Conservation (phyloP, 1,140 invertebrate species). For the Pararge aegeria region DNA sequence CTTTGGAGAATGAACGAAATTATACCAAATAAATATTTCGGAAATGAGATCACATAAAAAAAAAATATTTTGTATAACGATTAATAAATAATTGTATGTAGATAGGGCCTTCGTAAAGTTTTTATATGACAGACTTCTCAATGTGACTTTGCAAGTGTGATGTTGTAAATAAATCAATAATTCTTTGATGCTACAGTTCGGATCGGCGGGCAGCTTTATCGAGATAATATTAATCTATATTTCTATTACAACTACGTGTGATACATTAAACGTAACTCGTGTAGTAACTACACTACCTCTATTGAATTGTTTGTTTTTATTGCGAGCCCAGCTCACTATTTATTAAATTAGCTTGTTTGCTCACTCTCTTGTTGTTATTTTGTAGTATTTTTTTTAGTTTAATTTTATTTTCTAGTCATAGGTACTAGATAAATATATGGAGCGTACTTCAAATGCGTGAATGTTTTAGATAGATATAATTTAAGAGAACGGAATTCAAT, state of each 20-base stretch:
- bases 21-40: slow-evolving; percentile 36
- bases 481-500: slow-evolving; percentile 45
- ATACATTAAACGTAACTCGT: slow-evolving; percentile 58
- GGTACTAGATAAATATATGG: slow-evolving; percentile 48
- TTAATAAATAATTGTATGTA: slow-evolving; percentile 59
- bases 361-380: slow-evolving; percentile 57
- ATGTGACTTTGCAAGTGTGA: slow-evolving; percentile 74
- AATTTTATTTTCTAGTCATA: slow-evolving; percentile 54
- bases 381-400: slow-evolving; percentile 46
- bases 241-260: slow-evolving; percentile 56
- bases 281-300: slow-evolving; percentile 76
- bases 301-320: slow-evolving; percentile 50
- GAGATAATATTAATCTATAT: slow-evolving; percentile 41
- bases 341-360: slow-evolving; percentile 66
- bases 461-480: slow-evolving; percentile 45
- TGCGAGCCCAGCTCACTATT: slow-evolving; percentile 65
- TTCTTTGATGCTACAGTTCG: slow-evolving; percentile 29
- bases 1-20: slow-evolving; percentile 36
- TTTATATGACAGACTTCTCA: slow-evolving; percentile 73
- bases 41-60: slow-evolving; percentile 59
- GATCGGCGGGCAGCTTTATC: slow-evolving; percentile 17
- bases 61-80: slow-evolving; percentile 75
- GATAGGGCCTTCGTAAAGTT: slow-evolving; percentile 60
- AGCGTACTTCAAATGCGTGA: slow-evolving; percentile 31
- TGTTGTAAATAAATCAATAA: slow-evolving; percentile 63